phyloP scores from a whole-genome alignment of 2,888 invertebrate species.

The Cantharis nigra region DNA sequence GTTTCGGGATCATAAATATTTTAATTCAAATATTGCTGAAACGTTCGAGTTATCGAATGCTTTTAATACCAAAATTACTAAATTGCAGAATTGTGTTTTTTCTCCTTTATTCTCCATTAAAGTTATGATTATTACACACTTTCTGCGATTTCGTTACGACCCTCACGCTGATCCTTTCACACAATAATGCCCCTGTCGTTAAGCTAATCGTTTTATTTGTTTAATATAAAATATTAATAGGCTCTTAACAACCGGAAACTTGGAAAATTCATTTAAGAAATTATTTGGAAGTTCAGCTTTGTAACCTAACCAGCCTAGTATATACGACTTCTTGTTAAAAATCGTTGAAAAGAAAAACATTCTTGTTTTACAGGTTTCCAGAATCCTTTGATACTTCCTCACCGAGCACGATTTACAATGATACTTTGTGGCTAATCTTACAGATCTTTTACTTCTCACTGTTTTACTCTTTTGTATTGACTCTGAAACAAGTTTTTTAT shows the following conservation, averaged over 20 bases:
- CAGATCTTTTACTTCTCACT: not conserved
- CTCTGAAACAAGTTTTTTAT: slow-evolving; percentile 2
- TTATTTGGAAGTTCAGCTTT: not conserved
- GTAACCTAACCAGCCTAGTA: not conserved
- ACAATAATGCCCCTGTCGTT: not conserved
- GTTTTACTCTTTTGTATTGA: not conserved
- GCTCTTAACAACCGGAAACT: not conserved
- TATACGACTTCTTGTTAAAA: not conserved
- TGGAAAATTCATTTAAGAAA: not conserved
- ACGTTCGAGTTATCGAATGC: not conserved
- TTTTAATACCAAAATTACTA: not conserved
- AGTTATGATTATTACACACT: not conserved
- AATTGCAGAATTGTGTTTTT: not conserved
- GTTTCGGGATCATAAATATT: not conserved
- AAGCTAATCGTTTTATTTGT: not conserved
- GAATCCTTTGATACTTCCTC: not conserved
- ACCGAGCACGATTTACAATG: not conserved
- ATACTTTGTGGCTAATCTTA: slow-evolving; percentile 1
- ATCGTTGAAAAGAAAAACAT: not conserved
- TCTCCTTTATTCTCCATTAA: not conserved
- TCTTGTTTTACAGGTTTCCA: not conserved
- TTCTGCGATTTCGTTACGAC: not conserved
- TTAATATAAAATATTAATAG: not conserved
- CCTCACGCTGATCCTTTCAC: not conserved
- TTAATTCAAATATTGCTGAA: not conserved